Conservation (phyloP, 2,113 vertebrate genomes). For the Neofelis nebulosa region DNA sequence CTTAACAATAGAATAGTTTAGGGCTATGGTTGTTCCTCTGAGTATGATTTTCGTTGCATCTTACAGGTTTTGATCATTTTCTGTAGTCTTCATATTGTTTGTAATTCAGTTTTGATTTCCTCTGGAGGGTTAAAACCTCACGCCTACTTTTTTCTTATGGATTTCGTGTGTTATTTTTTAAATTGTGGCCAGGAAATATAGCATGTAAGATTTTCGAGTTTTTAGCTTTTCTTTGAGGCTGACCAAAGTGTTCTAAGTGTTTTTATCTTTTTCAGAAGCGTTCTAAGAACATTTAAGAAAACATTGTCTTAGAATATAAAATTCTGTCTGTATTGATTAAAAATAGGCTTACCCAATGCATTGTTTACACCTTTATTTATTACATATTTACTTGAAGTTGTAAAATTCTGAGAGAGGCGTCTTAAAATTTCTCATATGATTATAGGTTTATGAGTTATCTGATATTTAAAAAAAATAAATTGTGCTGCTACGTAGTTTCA, state of each 20-base stretch:
- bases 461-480: neutral
- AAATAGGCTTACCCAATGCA: neutral
- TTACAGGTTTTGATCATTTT: neutral
- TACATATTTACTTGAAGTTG: neutral
- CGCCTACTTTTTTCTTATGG: neutral
- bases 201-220: neutral
- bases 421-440: neutral
- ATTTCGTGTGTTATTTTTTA: neutral
- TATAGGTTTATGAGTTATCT: neutral
- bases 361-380: neutral
- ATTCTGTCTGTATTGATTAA: neutral
- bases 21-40: neutral
- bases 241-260: neutral
- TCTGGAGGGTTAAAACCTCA: neutral
- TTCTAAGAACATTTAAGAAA: slow-evolving; percentile 2
- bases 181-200: neutral
- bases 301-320: neutral
- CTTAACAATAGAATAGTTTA: neutral
- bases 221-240: neutral
- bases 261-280: neutral
- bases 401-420: neutral
- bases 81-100: neutral
- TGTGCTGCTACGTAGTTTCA: neutral
- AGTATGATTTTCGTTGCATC: neutral
- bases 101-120: neutral